Evolutionary conservation across 1,140 invertebrate genomes (phyloP), one percentile per base, ranked within the genome.

Genomic region (Philopotamus ludificatus): DNA sequence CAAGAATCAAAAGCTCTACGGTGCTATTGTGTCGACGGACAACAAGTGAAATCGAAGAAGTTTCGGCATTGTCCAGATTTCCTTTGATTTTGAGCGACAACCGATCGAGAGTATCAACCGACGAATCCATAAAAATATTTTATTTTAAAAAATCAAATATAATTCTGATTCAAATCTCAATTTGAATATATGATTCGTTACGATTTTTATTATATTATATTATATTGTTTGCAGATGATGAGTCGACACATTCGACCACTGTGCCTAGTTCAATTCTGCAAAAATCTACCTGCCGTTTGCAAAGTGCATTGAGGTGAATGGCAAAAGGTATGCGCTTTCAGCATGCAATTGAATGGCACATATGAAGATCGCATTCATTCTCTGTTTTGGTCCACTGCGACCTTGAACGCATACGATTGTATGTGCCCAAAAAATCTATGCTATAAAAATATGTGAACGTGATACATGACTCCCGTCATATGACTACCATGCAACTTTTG

Each of bases 21-120:
- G 16, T n/a, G 50, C 25, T 45, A 58, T 67, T 67, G 60, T 67
- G 21, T 21, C 9, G 9, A 3, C 41, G 18, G 41, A 39, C 28
- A 63, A 58, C 47, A 64, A 64, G 61, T 68, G 61, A 68, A 68
- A 68, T 55, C 66, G 54, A 64, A 68, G 61, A 67, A 63, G 54
- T 41, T 45, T 63, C 59, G 60, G 53, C 50, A 23, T 34, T 53
- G 45, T 41, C 28, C 21, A 22, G 51, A 55, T 47, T 20, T 63
- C 60, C 66, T 67, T 67, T 67, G 66, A 67, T 58, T n/a, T 42
- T 57, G 28, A 67, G 65, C 59, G 59, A 53, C 65, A 47, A 18
- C 16, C 45, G 16, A 7, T 47, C 20, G 15, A 8, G 45, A 20
- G 7, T 15, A n/a, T n/a, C n/a, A n/a, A n/a, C n/a, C n/a, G n/a